Evolutionary conservation across 35 echinoderm and acorn worm genomes (phyloP), one percentile per base, ranked within the genome.

Genomic region (Hemicentrotus pulcherrimus): DNA sequence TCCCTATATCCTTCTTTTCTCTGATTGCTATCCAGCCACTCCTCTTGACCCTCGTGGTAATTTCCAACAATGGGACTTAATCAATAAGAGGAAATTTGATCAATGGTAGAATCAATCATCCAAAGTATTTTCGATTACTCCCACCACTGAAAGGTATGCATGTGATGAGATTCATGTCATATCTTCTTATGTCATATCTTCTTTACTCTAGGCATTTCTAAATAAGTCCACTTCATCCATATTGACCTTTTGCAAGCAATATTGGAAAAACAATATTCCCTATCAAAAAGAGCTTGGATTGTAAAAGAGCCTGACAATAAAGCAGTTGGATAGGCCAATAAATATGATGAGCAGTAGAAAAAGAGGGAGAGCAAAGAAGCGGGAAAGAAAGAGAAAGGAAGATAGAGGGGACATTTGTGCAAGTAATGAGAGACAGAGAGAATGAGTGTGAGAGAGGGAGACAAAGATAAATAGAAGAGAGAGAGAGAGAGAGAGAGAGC

Each of bases 121-220:
- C 65, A 22, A n/a, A 78, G 22, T 22, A 78, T n/a, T 55, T 55
- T 55, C 9, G 50, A 55, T 55, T 55, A 6, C 50, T 10, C 28
- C 18, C 22, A n/a, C 65, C 19, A 78, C 3, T 28, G 28, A 78
- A 78, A 78, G 3, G 28, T 78, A 78, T 78, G 65, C 65, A 30
- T 78, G 65, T n/a, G 65, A 78, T 78, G 65, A 78, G 28, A 78
- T 78, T 78, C 65, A n/a, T 78, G 65, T 78, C n/a, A 78, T 78
- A 78, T 78, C 65, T 78, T 78, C 65, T 78, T 78, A n/a, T 78
- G 65, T 78, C n/a, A 78, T 78, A 78, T 78, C 65, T 78, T 78
- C 65, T 78, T 78, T 78, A 78, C 65, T 78, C 22, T n/a, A 78
- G 65, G 65, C 65, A 78, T 78, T 78, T 78, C 65, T 78, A 78